A percentile compares a stretch with the other conserved stretches of the same genome.
Evolutionary conservation across 2,888 invertebrate species (phyloP).

Genomic region (Thecocarcelia acutangulata): DNA sequence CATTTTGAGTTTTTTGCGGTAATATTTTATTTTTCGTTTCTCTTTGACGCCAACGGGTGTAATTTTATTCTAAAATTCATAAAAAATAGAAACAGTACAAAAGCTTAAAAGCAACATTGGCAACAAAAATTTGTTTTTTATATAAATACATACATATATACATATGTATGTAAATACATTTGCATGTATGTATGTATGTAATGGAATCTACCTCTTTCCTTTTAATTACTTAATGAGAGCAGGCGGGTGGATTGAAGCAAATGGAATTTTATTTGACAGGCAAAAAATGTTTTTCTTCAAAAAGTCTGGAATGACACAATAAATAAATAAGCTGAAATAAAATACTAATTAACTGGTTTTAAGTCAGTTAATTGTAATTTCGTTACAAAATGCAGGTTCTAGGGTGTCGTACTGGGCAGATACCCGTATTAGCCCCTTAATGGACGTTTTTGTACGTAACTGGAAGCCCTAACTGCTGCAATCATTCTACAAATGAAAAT

Average conservation of each 20-base stretch:
- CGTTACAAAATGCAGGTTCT: too few relatives aligned
- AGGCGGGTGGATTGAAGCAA: constrained; percentile 20
- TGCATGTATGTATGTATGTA: too few relatives aligned
- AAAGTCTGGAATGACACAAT: too few relatives aligned
- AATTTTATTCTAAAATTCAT: constrained; percentile 51
- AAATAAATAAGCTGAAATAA: too few relatives aligned
- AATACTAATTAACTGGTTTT: too few relatives aligned
- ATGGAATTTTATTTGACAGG: background rate
- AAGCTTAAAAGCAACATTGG: constrained; percentile 33
- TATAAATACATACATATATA: background rate
- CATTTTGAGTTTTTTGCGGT: background rate
- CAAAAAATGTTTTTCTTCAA: background rate
- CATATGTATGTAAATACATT: too few relatives aligned
- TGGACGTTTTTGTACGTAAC: too few relatives aligned
- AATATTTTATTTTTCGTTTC: constrained; percentile 21
- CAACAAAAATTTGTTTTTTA: constrained; percentile 21
- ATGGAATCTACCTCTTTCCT: background rate
- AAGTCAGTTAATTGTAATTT: too few relatives aligned
- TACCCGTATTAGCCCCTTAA: too few relatives aligned
- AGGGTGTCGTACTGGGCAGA: too few relatives aligned
- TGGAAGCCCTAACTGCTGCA: too few relatives aligned
- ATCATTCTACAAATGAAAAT: too few relatives aligned
- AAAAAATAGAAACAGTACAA: constrained; percentile 12
- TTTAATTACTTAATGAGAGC: constrained; percentile 57
- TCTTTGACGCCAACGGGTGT: constrained; percentile 49